Percentiles rank a stretch among this genome's conserved stretches.
Evolutionary conservation across 92 coral and sea anemone genomes (phyloP).

Genomic region (Diadumene lineata): DNA sequence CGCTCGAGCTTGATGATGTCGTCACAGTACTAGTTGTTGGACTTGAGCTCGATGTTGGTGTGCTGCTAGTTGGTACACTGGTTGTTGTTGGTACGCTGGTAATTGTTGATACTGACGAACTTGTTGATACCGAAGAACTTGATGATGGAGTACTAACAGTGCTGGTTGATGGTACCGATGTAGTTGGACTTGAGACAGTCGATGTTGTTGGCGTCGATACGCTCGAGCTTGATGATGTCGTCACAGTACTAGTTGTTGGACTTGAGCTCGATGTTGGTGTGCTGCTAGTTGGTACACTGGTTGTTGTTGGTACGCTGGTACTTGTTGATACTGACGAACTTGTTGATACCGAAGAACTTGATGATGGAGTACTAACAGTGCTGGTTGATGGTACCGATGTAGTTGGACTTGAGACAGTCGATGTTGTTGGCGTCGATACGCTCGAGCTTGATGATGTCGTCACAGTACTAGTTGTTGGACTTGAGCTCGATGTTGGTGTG

Average conservation of each 20-base stretch:
- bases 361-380: no score
- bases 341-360: background rate
- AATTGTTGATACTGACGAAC: background rate
- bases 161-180: background rate
- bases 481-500: no score
- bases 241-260: background rate
- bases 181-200: background rate
- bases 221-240: background rate
- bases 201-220: background rate
- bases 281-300: background rate
- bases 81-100: background rate
- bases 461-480: no score
- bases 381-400: no score
- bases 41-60: background rate
- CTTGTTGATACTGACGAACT: background rate
- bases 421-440: no score
- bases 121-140: background rate
- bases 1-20: background rate
- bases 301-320: background rate
- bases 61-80: background rate
- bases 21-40: background rate
- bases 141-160: background rate
- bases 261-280: background rate
- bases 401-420: no score
- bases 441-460: no score